phyloP scores from a whole-genome alignment of 2,113 vertebrate species.

The Colaptes auratus region DNA sequence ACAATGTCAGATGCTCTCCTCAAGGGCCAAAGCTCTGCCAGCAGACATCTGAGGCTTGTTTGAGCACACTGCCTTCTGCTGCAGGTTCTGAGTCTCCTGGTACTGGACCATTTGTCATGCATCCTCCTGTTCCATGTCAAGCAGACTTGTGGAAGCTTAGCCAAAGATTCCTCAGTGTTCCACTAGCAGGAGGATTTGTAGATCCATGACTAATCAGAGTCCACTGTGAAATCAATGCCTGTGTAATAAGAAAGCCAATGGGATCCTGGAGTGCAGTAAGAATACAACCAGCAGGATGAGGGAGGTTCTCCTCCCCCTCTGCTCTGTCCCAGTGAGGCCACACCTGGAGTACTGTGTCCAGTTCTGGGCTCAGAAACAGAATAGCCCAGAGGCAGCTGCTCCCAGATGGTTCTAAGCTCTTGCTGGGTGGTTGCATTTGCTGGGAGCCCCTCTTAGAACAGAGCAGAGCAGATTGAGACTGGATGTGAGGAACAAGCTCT shows the following conservation, averaged over 20 bases:
- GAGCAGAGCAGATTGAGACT: too few species aligned
- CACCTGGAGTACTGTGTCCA: too few species aligned
- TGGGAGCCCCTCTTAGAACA: too few species aligned
- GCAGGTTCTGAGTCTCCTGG: conserved; percentile 8
- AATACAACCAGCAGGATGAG: too few species aligned
- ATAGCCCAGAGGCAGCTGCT: too few species aligned
- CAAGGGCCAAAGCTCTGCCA: not conserved
- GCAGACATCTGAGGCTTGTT: not conserved
- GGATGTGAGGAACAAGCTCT: too few species aligned
- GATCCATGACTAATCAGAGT: not conserved
- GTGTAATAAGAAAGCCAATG: not conserved
- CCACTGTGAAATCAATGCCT: not conserved
- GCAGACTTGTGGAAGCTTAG: not conserved
- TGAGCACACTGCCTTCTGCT: not conserved
- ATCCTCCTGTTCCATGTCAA: conserved; percentile 50
- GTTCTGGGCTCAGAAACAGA: too few species aligned
- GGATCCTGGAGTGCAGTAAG: too few species aligned
- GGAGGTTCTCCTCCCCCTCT: too few species aligned
- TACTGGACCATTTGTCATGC: not conserved
- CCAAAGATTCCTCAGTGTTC: not conserved
- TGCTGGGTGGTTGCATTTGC: too few species aligned
- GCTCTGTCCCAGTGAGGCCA: too few species aligned
- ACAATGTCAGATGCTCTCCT: conserved; percentile 22
- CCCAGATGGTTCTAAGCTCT: too few species aligned
- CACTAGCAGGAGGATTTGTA: not conserved